These are phyloP conservation scores for Drosophila mulleri DNA, from an alignment of 2,888 invertebrate species.

Conservation along the genomic window DNA sequence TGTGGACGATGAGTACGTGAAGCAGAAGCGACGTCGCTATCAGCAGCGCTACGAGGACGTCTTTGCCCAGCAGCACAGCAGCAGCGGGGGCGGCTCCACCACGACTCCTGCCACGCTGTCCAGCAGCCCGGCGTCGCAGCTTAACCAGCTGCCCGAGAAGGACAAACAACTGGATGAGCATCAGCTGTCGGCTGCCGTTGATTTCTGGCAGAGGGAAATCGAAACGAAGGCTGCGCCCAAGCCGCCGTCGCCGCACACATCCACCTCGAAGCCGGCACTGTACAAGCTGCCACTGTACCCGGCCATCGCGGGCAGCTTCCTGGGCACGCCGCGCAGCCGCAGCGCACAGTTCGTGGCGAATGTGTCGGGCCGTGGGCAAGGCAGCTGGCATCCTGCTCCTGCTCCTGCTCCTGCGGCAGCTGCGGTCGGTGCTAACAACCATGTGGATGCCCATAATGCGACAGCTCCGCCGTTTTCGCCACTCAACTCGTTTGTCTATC, in stretches of 20 bases:
- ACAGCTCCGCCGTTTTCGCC: slow-evolving; percentile 46
- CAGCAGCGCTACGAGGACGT: slow-evolving; percentile 77
- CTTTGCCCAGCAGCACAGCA: slow-evolving; percentile 68
- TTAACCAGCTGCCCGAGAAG: slow-evolving; percentile 81
- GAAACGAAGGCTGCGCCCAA: slow-evolving; percentile 48
- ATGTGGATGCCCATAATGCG: slow-evolving; percentile 18
- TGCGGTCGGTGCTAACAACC: not conserved
- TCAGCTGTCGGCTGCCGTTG: slow-evolving; percentile 26
- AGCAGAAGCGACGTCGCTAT: slow-evolving; percentile 80
- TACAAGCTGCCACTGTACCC: slow-evolving; percentile 77
- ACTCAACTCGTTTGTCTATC: slow-evolving; percentile 83
- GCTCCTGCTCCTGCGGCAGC: slow-evolving; percentile 13
- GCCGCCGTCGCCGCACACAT: not conserved
- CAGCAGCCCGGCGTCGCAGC: slow-evolving; percentile 21
- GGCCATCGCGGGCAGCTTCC: slow-evolving; percentile 72
- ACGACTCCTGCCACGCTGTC: slow-evolving; percentile 29
- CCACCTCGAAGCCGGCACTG: slow-evolving; percentile 71
- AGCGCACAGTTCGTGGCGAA: slow-evolving; percentile 81
- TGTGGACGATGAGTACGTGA: slow-evolving; percentile 78
- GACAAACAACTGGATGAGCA: slow-evolving; percentile 69
- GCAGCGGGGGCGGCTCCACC: slow-evolving; percentile 18
- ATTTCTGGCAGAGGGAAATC: slow-evolving; percentile 72
- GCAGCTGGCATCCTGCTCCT: slow-evolving; percentile 38
- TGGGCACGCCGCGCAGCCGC: slow-evolving; percentile 79
- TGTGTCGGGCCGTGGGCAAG: slow-evolving; percentile 64